A percentile compares a stretch with the other conserved stretches of the same genome.
These are phyloP conservation scores for Sebastes alutus DNA, from an alignment of 2,797 vertebrate genomes.

Conservation along the genomic window DNA sequence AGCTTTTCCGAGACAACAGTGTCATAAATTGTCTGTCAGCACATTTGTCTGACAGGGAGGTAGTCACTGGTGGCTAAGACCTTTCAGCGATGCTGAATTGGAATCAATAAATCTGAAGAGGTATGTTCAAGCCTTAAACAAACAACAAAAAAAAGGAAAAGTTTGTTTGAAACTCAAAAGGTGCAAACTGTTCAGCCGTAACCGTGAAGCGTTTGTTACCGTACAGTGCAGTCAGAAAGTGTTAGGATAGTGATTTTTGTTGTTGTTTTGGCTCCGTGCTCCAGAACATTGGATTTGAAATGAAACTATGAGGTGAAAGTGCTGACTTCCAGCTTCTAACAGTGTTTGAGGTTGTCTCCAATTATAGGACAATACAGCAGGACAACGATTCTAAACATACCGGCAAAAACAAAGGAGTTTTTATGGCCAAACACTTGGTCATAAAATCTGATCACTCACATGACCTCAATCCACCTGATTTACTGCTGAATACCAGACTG, in stretches of 20 bases:
- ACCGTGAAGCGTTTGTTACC: neutral
- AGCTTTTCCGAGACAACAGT: conserved; percentile 10
- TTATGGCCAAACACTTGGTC: neutral
- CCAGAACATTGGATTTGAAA: conserved; percentile 16
- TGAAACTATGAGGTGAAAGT: conserved; percentile 4
- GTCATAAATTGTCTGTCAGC: conserved; percentile 25
- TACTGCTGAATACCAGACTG: neutral
- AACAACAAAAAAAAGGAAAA: neutral
- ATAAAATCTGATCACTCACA: neutral
- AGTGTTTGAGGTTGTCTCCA: neutral
- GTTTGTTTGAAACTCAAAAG: neutral
- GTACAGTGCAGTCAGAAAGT: conserved; percentile 4
- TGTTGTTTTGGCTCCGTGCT: conserved; percentile 7
- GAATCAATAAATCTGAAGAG: neutral
- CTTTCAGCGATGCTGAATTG: neutral
- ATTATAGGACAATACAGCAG: neutral
- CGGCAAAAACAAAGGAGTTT: neutral
- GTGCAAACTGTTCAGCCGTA: neutral
- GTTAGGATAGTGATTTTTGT: conserved; percentile 6
- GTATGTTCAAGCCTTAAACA: neutral
- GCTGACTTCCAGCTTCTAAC: neutral
- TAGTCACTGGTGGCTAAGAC: neutral
- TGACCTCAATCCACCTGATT: neutral
- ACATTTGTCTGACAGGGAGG: conserved; percentile 7
- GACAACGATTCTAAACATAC: neutral